Base-by-base conservation (phyloP, 2,797 vertebrate species). In the Pachyuromys duprasi region DNA sequence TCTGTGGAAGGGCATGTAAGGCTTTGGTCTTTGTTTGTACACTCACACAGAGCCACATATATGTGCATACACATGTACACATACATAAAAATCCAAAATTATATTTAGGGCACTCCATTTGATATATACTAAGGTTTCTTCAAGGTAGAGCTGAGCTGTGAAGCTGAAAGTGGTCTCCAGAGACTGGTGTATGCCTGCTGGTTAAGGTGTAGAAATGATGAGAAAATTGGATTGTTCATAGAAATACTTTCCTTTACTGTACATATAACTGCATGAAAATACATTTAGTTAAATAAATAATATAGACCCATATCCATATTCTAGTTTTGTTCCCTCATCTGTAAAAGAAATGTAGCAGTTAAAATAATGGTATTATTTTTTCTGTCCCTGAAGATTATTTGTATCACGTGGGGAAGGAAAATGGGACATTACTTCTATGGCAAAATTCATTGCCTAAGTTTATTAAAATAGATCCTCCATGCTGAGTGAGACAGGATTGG, bases 391-490 rank as follows among this genome's bases (percentile, higher is more conserved):
- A 24, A 62, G 39, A 33, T 4, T 74, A 26, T 86, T 79, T 28
- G 72, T 9, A 69, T 15, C 45, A 86, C 45, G 7, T 26, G 57
- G 28, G 36, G 12, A 74, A 93, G 28, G 36, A 28, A 84, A 81
- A 28, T 9, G 31, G 14, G 18, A 11, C 11, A 4, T 82, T 94
- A 67, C 12, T 89, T 96, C 92, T 55, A 33, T 22, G 42, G 67
- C 2, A 1, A 2, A 8, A 42, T 55, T 13, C 33, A 53, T 89
- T 62, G 1, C 36, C 20, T 83, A 49, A 13, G 17, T 95, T 93
- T 87, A 78, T 86, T 91, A 80, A 60, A 87, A 42, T 45, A 80
- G 76, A 5, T 93, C 90, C 57, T 92, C 24, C 62, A 67, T 72
- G 39, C 86, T 89, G 57, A 62, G 84, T 84, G 49, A 57, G 87